These are phyloP conservation scores for Thereva nobilitata DNA, from an alignment of 2,888 invertebrate species.

Conservation along the genomic window DNA sequence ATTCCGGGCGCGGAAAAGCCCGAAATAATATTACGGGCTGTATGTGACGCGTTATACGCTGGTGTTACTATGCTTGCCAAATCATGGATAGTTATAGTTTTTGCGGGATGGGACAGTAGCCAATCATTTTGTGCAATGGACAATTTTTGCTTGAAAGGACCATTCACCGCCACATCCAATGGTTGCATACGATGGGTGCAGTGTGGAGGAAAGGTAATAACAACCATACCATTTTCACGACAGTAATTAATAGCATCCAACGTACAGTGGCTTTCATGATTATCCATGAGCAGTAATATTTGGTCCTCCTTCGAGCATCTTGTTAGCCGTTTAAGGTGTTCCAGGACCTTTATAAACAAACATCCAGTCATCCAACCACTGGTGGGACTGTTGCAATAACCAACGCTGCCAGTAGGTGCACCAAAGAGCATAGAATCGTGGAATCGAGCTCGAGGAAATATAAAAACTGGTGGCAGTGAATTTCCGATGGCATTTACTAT, in stretches of 20 bases:
- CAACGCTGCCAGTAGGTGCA: conserved; percentile 37
- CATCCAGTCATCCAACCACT: conserved; percentile 39
- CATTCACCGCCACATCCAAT: conserved; percentile 14
- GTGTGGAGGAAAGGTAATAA: conserved; percentile 7
- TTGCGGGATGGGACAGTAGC: conserved; percentile 1
- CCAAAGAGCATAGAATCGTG: conserved; percentile 36
- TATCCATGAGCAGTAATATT: conserved; percentile 4
- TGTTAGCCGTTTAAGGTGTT: conserved; percentile 26
- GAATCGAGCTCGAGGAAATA: conserved; percentile 37
- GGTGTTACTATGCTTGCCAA: neutral
- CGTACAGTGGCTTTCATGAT: conserved; percentile 5
- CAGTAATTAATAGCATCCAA: neutral
- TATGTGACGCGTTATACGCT: too few species aligned
- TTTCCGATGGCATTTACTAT: conserved; percentile 39
- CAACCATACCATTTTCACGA: conserved; percentile 2
- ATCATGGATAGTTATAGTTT: conserved; percentile 5
- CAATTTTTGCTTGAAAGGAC: conserved; percentile 15
- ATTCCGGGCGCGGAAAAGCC: too few species aligned
- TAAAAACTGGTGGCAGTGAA: conserved; percentile 38
- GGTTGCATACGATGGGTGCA: conserved; percentile 20
- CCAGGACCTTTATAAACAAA: conserved; percentile 18
- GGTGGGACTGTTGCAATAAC: conserved; percentile 36
- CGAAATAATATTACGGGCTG: too few species aligned
- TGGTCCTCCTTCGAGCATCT: conserved; percentile 10
- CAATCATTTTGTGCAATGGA: conserved; percentile 13